phyloP scores from a whole-genome alignment of 2,797 vertebrate genomes.

The Sebastes minor region DNA sequence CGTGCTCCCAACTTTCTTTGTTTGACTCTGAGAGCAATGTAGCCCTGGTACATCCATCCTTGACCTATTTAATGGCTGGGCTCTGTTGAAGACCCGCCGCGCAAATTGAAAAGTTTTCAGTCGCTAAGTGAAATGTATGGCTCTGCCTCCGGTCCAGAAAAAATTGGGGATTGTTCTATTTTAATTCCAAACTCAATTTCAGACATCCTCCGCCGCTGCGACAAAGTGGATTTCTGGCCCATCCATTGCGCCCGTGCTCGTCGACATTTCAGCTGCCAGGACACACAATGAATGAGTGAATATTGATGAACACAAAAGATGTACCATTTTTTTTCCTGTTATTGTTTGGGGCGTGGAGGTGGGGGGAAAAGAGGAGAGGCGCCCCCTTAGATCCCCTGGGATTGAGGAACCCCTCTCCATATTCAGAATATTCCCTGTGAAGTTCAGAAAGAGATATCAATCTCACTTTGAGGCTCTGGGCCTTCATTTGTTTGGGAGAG shows the following conservation, averaged over 20 bases:
- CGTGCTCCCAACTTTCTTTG: conserved; percentile 55
- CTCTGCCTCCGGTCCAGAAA: conserved; percentile 72
- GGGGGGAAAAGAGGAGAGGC: conserved; percentile 59
- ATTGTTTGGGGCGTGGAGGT: conserved; percentile 60
- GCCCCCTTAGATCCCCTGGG: conserved; percentile 79
- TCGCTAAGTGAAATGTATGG: conserved; percentile 84
- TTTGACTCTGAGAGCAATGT: conserved; percentile 61
- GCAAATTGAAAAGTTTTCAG: conserved; percentile 86
- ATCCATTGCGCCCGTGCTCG: conserved; percentile 78
- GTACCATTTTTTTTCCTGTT: conserved; percentile 71
- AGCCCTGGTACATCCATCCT: conserved; percentile 78
- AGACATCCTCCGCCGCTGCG: conserved; percentile 65
- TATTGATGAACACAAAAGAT: conserved; percentile 88
- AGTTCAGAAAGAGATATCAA: conserved; percentile 91
- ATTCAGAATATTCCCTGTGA: conserved; percentile 90
- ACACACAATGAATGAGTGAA: conserved; percentile 84
- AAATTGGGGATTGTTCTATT: conserved; percentile 83
- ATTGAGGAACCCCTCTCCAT: conserved; percentile 83
- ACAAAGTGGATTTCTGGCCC: conserved; percentile 70
- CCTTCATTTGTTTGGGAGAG: conserved; percentile 89
- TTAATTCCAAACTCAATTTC: conserved; percentile 86
- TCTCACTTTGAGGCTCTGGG: conserved; percentile 90
- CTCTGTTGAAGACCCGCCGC: conserved; percentile 77
- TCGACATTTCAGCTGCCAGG: conserved; percentile 85
- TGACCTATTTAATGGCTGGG: conserved; percentile 83